Evolutionary conservation across 2,113 vertebrate genomes (phyloP).

Genomic region (Cyphomyrus discorhynchus): DNA sequence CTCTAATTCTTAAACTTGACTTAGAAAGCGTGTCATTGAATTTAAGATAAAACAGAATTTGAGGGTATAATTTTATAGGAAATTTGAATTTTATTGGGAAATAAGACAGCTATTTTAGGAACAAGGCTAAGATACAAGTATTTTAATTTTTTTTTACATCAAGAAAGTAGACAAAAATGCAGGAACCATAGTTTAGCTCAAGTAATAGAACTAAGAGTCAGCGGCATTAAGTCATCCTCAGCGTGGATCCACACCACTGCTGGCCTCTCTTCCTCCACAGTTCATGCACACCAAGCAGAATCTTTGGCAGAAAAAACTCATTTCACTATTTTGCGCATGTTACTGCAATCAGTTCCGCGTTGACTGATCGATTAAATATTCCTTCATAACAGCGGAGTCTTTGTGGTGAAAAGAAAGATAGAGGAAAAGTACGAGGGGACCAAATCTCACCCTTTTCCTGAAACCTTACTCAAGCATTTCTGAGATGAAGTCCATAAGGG

Average conservation of each 20-base stretch:
- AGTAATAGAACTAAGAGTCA: not conserved
- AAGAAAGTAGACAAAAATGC: not conserved
- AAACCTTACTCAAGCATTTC: conserved; percentile 1
- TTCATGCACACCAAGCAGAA: not conserved
- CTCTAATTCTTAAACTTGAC: not conserved
- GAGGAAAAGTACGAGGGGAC: not conserved
- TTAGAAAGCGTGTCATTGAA: not conserved
- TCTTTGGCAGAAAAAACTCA: not conserved
- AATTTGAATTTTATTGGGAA: not conserved
- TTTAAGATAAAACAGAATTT: not conserved
- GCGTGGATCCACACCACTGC: not conserved
- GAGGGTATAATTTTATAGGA: not conserved
- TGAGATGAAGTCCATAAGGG: not conserved
- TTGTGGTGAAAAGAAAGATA: conserved; percentile 4
- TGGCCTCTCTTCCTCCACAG: not conserved
- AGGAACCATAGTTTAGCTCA: not conserved
- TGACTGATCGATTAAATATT: conserved; percentile 18
- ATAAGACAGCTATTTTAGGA: not conserved
- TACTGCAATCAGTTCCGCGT: conserved; percentile 16
- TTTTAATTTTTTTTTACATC: not conserved
- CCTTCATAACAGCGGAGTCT: conserved; percentile 7
- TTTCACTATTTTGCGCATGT: not conserved
- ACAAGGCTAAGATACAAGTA: not conserved
- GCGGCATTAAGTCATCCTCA: not conserved
- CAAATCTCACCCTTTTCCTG: not conserved